Evolutionary conservation across 1,140 invertebrate species (phyloP).

Genomic region (Epicauta chinensis): DNA sequence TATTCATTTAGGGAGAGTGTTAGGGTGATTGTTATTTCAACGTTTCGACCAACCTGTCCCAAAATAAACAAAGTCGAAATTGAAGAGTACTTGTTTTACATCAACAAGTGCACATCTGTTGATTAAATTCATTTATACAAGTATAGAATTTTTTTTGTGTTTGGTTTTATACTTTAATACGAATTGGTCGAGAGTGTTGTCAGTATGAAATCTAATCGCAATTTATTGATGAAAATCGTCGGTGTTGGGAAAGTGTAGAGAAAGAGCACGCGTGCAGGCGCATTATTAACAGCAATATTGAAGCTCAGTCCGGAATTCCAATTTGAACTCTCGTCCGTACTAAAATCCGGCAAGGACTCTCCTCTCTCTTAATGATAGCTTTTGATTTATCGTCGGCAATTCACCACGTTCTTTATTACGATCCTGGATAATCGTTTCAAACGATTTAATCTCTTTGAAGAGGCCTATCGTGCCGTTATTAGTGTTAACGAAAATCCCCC

Average conservation of each 20-base stretch:
- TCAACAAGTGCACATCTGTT: constrained; percentile 15
- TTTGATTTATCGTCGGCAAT: constrained; percentile 33
- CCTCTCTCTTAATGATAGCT: constrained; percentile 32
- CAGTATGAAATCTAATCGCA: constrained; percentile 8
- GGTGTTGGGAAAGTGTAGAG: too few species aligned
- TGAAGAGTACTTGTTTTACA: constrained; percentile 14
- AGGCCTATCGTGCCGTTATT: too few species aligned
- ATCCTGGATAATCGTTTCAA: constrained; percentile 17
- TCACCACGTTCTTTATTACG: constrained; percentile 28
- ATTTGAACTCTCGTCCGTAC: constrained; percentile 25
- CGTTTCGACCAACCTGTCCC: constrained; percentile 11
- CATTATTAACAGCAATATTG: constrained; percentile 37
- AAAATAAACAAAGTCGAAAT: constrained; percentile 12
- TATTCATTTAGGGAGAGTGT: constrained; percentile 6
- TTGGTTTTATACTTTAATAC: too few species aligned
- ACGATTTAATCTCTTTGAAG: constrained; percentile 8
- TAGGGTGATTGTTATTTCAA: constrained; percentile 11
- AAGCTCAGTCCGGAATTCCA: constrained; percentile 32
- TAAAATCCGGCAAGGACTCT: constrained; percentile 30
- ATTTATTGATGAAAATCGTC: constrained; percentile 10
- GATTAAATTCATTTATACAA: too few species aligned
- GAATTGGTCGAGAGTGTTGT: too few species aligned
- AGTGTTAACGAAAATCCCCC: too few species aligned
- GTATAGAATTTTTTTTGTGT: too few species aligned
- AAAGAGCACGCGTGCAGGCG: constrained; percentile 21